These are phyloP conservation scores for Acronicta leporina DNA, from an alignment of 2,888 invertebrate species.

Conservation along the genomic window DNA sequence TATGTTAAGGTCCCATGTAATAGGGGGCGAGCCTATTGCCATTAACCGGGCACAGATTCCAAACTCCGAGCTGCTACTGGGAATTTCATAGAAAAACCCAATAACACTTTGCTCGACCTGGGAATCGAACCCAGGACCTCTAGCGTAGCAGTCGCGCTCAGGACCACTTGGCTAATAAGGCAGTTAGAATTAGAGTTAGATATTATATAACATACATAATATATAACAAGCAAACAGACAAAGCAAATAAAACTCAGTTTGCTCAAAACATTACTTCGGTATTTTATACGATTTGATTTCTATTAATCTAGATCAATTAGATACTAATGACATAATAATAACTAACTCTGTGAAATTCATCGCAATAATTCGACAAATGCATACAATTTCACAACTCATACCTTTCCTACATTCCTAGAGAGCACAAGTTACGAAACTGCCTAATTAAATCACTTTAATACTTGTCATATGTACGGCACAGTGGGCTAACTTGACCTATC, in stretches of 20 bases:
- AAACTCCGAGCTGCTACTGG: too few relatives aligned
- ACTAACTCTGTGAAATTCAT: constrained; percentile 6
- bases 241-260: neutral
- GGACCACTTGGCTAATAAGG: too few relatives aligned
- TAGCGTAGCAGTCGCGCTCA: too few relatives aligned
- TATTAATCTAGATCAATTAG: constrained; percentile 1
- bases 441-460: constrained; percentile 15
- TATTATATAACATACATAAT: too few relatives aligned
- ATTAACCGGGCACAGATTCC: too few relatives aligned
- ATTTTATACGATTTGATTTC: neutral
- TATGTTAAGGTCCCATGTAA: too few relatives aligned
- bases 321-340: neutral
- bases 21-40: too few relatives aligned
- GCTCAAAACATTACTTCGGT: neutral
- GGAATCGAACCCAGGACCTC: too few relatives aligned
- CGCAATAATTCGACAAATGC: neutral
- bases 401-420: constrained; percentile 18
- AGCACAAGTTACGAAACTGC: constrained; percentile 12
- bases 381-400: constrained; percentile 30
- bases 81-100: too few relatives aligned
- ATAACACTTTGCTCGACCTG: too few relatives aligned
- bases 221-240: too few relatives aligned
- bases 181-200: too few relatives aligned
- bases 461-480: constrained; percentile 25
- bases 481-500: constrained; percentile 28